Conservation (phyloP, 2,888 invertebrate species). For the Drosophila helvetica region DNA sequence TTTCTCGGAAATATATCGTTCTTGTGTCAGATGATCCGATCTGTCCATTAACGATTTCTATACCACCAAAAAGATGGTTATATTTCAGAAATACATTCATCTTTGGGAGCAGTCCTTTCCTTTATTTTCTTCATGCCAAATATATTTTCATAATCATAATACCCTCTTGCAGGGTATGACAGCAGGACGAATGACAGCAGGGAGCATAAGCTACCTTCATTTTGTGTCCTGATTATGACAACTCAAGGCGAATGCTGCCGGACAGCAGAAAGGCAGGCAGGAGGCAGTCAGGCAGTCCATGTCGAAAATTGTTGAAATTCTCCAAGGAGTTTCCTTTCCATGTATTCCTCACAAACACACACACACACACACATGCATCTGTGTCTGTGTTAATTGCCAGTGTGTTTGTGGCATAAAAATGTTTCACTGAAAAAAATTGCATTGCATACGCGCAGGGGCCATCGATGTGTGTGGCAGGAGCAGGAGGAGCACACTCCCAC, state of each 20-base stretch:
- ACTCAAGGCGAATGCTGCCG: conserved; percentile 68
- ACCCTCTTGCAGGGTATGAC: background rate
- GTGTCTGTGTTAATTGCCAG: conserved; percentile 69
- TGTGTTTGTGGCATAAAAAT: conserved; percentile 43
- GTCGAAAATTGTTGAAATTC: conserved; percentile 58
- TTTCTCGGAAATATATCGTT: too few relatives aligned
- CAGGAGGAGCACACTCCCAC: background rate
- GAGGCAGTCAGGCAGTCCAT: conserved; percentile 11
- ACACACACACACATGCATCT: conserved; percentile 17
- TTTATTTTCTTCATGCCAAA: too few relatives aligned
- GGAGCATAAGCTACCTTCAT: conserved; percentile 63
- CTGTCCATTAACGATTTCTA: too few relatives aligned
- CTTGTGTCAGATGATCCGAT: too few relatives aligned
- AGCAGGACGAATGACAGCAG: conserved; percentile 42
- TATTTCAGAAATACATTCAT: too few relatives aligned
- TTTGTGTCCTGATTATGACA: conserved; percentile 75
- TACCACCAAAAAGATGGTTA: too few relatives aligned
- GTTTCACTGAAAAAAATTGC: conserved; percentile 32
- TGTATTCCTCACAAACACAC: conserved; percentile 37
- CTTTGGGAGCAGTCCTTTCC: too few relatives aligned
- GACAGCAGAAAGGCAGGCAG: conserved; percentile 35
- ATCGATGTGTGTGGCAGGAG: conserved; percentile 1
- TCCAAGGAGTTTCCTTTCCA: conserved; percentile 59
- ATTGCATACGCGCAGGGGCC: conserved; percentile 46
- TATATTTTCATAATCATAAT: too few relatives aligned